Percentiles rank a stretch among this genome's conserved stretches.
Conservation (phyloP, 2,797 vertebrate species). For the Acanthurus tractus region DNA sequence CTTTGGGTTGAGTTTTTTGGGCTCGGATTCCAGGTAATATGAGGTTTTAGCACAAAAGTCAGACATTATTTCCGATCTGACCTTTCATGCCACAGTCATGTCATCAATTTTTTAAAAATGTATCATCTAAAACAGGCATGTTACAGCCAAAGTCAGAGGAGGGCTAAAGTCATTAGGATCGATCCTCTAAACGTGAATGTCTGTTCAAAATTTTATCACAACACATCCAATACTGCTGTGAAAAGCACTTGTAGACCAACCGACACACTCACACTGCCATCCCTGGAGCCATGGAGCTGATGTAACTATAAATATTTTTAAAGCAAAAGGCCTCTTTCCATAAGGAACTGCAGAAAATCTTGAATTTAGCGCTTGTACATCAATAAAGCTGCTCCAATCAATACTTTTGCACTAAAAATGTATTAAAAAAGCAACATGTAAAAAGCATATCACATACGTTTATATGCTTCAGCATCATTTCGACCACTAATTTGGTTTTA, state of each 20-base stretch:
- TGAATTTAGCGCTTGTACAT: neutral
- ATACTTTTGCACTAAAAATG: neutral
- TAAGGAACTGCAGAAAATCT: conserved; percentile 4
- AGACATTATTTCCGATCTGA: conserved; percentile 10
- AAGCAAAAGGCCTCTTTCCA: neutral
- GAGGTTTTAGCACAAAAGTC: neutral
- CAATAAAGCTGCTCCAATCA: neutral
- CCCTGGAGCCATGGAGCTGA: neutral
- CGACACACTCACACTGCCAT: neutral
- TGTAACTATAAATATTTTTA: neutral
- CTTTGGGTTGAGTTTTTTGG: neutral
- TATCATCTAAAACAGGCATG: too few species aligned
- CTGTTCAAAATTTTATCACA: neutral
- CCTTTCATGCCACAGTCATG: neutral
- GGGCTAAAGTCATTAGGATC: neutral
- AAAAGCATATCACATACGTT: neutral
- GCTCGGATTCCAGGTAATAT: conserved; percentile 10
- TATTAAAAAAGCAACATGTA: neutral
- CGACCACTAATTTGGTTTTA: too few species aligned
- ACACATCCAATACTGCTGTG: neutral
- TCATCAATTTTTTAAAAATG: neutral
- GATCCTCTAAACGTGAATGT: neutral
- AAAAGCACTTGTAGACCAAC: neutral
- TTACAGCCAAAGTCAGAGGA: neutral
- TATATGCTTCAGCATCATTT: neutral